Evolutionary conservation across 2,113 vertebrate genomes (phyloP).

Genomic region (Phylloscopus trochiloides): DNA sequence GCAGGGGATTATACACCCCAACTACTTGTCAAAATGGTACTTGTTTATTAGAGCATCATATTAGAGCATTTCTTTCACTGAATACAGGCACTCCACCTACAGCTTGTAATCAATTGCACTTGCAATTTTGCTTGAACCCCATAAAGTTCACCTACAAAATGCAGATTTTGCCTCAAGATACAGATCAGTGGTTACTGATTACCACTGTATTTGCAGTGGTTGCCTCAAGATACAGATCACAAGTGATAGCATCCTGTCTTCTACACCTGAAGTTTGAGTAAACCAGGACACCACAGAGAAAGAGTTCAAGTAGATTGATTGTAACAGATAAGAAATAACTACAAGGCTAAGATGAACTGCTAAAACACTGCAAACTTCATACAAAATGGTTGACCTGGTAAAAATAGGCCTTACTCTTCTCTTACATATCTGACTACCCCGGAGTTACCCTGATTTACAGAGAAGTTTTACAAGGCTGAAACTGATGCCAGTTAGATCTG

Average conservation of each 20-base stretch:
- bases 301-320: not conserved
- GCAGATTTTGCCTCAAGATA: not conserved
- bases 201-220: too few species aligned
- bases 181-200: not conserved
- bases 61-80: not conserved
- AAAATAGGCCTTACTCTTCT: not conserved
- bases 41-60: not conserved
- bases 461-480: not conserved
- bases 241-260: not conserved
- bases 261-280: not conserved
- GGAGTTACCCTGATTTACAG: not conserved
- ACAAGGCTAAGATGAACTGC: not conserved
- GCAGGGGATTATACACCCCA: not conserved
- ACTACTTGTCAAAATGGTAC: fast-evolving
- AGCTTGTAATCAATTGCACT: fast-evolving
- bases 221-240: not conserved
- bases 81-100: not conserved
- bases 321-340: not conserved
- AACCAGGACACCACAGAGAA: not conserved
- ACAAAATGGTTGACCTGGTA: not conserved
- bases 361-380: not conserved
- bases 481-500: not conserved
- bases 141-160: not conserved
- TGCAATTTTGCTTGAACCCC: not conserved
- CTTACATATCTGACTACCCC: not conserved